Evolutionary conservation across 1,140 invertebrate species (phyloP).

Genomic region (Dinoponera quadriceps): DNA sequence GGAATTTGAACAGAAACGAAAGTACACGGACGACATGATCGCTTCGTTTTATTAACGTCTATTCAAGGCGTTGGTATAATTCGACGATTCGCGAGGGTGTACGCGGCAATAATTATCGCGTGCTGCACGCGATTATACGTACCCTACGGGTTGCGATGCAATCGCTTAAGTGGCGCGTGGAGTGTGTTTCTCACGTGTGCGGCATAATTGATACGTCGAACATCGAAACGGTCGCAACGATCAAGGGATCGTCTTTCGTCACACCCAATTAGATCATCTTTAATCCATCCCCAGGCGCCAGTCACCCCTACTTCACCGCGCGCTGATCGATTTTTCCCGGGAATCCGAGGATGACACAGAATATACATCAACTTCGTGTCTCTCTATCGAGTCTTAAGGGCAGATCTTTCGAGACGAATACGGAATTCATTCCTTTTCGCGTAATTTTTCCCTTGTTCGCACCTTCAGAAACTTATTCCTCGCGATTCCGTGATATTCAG

Average conservation of each 20-base stretch:
- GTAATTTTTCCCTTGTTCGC: background rate
- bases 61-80: slow-evolving; percentile 42
- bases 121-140: slow-evolving; percentile 42
- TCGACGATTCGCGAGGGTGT: slow-evolving; percentile 41
- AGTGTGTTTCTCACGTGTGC: slow-evolving; percentile 33
- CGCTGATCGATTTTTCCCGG: background rate
- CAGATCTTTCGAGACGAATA: background rate
- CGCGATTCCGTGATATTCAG: background rate
- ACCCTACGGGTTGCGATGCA: slow-evolving; percentile 27
- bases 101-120: slow-evolving; percentile 50
- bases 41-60: slow-evolving; percentile 44
- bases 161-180: slow-evolving; percentile 29
- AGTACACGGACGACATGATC: slow-evolving; percentile 17
- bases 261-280: slow-evolving; percentile 5
- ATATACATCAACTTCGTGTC: no score
- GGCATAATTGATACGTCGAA: slow-evolving; percentile 47
- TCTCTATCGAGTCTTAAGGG: background rate
- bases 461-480: no score
- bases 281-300: background rate
- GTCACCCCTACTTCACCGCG: background rate
- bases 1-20: slow-evolving; percentile 4
- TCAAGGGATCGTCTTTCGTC: slow-evolving; percentile 13
- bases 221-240: slow-evolving; percentile 34
- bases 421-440: background rate
- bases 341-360: background rate